These are phyloP conservation scores for Trichonephila clavipes DNA, from an alignment of 1,140 invertebrate species.

Conservation along the genomic window DNA sequence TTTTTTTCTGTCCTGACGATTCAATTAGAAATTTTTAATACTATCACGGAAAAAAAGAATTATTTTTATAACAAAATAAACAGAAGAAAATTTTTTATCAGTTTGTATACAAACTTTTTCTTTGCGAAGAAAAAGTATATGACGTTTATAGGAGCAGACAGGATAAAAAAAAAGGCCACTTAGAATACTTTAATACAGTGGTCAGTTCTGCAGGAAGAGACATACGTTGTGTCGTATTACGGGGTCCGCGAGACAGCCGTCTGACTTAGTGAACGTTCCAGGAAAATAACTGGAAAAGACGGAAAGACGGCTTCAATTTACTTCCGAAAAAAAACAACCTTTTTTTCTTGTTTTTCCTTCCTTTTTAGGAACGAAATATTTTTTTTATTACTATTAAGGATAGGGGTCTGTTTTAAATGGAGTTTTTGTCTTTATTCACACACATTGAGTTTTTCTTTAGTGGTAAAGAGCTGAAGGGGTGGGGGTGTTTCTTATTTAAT, in stretches of 20 bases:
- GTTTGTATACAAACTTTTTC: not conserved
- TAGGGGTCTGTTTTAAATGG: not conserved
- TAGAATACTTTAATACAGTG: not conserved
- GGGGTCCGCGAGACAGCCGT: not conserved
- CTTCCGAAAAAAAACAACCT: not conserved
- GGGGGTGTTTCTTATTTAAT: no score
- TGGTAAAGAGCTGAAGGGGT: no score
- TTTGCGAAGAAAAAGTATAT: not conserved
- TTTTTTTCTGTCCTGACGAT: no score
- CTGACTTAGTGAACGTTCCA: not conserved
- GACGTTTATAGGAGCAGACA: not conserved
- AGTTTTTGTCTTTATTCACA: no score
- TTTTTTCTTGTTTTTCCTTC: not conserved
- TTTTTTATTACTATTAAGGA: not conserved
- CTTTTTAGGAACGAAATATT: not conserved
- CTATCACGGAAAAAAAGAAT: no score
- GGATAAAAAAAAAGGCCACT: not conserved
- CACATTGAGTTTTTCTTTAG: no score
- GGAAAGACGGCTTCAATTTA: constrained; percentile 8
- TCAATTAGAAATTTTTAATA: no score
- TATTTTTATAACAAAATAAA: no score
- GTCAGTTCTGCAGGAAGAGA: not conserved
- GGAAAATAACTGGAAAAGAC: not conserved
- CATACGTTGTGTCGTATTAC: not conserved
- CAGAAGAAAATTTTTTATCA: not conserved